Conservation (phyloP, 2,797 vertebrate genomes). For the Gorsachius magnificus region DNA sequence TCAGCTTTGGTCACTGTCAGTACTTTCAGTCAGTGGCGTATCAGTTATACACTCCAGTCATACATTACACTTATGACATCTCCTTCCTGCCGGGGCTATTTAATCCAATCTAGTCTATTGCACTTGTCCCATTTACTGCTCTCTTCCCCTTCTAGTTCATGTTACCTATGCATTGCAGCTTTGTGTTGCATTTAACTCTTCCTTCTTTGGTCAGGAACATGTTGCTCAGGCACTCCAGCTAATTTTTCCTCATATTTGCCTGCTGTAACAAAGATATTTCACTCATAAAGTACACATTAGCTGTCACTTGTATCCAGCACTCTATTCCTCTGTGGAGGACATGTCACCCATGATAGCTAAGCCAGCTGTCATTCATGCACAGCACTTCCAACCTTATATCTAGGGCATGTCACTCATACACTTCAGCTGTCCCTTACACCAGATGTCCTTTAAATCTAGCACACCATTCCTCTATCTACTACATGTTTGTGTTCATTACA, state of each 20-base stretch:
- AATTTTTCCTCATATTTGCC: constrained; percentile 51
- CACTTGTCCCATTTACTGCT: background rate
- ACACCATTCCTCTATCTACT: constrained; percentile 39
- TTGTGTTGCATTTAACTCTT: background rate
- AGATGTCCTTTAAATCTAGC: constrained; percentile 65
- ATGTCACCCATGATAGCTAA: constrained; percentile 64
- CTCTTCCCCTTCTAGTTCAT: background rate
- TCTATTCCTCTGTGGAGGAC: constrained; percentile 62
- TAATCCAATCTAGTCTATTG: background rate
- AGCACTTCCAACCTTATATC: constrained; percentile 48
- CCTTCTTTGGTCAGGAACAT: constrained; percentile 43
- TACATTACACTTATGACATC: background rate
- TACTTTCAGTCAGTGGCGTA: background rate
- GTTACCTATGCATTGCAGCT: background rate
- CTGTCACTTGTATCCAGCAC: constrained; percentile 61
- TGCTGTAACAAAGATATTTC: constrained; percentile 43
- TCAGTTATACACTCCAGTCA: background rate
- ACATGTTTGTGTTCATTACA: constrained; percentile 61
- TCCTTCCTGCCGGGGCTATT: background rate
- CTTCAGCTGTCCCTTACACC: constrained; percentile 67
- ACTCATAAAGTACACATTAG: constrained; percentile 53
- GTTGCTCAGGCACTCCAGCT: background rate
- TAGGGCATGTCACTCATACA: constrained; percentile 66
- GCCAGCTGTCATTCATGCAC: constrained; percentile 66
- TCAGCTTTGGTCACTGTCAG: background rate